Base-by-base conservation (phyloP, 2,888 invertebrate species). In the Toxonevra muliebris region DNA sequence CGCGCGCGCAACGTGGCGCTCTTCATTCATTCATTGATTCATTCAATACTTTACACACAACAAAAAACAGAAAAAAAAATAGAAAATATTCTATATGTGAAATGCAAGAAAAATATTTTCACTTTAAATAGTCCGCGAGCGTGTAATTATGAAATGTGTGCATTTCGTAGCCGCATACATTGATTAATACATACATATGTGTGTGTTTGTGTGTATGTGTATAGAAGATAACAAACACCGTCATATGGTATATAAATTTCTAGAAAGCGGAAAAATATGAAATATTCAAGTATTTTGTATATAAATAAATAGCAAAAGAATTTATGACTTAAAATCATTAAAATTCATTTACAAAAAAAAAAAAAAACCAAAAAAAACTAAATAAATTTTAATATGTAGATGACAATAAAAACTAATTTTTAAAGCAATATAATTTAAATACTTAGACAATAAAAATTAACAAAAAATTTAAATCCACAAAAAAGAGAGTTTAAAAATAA, bases 1-100 rank as follows among this genome's bases (percentile, higher is more conserved):
- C 77, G 79, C 74, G 59, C 45, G 60, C 64, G 61, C 42, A 58
- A 45, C 13, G n/a, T 48, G 19, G 50, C 52, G 50, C 53, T 30
- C 42, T 42, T 17, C 64, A 62, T 61, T 30, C 30, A 30, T 7
- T 30, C 64, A 62, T 61, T 30, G 3, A 30, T 7, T 30, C 30
- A 30, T 30, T 30, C 30, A 30, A 30, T 30, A 30, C 7, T 30
- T 30, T 19, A 20, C 1, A 48, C 43, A 15, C 55, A 64, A 15
- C 8, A 68, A 15, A 55, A 48, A 17, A 52, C n/a, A 4, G 53
- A 17, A 62, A 1, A 19, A 40, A 42, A 42, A 62, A 61, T 50
- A 53, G 17, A 40, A 50, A 50, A 62, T n/a, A 52, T 30, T 30
- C 30, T 30, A 30, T 30, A 30, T 30, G 30, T 30, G 30, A 30